A percentile compares a stretch with the other conserved stretches of the same genome.
Conservation (phyloP, 2,797 vertebrate species). For the Phrynocephalus guinanensis region DNA sequence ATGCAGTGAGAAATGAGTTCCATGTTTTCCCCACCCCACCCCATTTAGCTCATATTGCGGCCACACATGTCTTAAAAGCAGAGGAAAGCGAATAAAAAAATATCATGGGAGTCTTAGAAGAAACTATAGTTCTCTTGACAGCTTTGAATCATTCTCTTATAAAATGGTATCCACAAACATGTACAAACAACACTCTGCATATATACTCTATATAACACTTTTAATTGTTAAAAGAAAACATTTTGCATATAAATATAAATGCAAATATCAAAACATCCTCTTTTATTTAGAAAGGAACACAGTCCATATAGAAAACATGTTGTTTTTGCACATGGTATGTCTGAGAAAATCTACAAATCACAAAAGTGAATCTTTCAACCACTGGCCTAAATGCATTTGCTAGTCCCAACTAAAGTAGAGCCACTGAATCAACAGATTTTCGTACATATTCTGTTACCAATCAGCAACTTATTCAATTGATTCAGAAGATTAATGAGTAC, state of each 20-base stretch:
- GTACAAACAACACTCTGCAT: background rate
- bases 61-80: too few relatives aligned
- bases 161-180: background rate
- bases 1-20: too few relatives aligned
- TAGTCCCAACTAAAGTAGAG: too few relatives aligned
- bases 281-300: background rate
- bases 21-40: too few relatives aligned
- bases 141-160: background rate
- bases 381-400: too few relatives aligned
- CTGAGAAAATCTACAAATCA: constrained; percentile 24
- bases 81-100: background rate
- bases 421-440: background rate
- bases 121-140: background rate
- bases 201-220: background rate
- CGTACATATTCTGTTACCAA: too few relatives aligned
- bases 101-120: background rate
- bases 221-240: background rate
- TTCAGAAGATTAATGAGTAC: too few relatives aligned
- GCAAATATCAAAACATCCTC: background rate
- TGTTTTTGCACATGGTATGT: background rate
- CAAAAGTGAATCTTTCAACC: constrained; percentile 34
- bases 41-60: too few relatives aligned
- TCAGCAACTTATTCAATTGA: too few relatives aligned
- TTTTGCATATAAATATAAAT: background rate
- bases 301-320: constrained; percentile 12